Conservation (phyloP, 1,140 invertebrate genomes). For the Pseudomyrmex dendroicus region DNA sequence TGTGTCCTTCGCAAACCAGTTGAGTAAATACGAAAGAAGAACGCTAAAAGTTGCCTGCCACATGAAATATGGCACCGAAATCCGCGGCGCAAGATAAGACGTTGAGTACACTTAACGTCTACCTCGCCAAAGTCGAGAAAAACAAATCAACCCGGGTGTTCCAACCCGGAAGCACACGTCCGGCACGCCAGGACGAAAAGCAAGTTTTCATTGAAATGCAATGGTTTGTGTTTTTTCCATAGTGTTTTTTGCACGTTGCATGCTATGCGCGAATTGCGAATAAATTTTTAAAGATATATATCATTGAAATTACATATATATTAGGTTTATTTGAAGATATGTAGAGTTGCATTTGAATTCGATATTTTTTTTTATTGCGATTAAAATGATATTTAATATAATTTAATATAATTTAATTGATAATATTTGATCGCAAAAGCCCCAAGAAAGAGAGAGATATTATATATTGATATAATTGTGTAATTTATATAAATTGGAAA, state of each 20-base stretch:
- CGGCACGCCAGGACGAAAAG: conserved; percentile 35
- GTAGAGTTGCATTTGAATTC: too few species aligned
- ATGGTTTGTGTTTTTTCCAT: conserved; percentile 39
- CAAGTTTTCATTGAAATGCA: conserved; percentile 58
- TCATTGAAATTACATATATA: too few species aligned
- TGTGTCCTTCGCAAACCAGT: conserved; percentile 40
- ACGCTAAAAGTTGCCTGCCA: conserved; percentile 56
- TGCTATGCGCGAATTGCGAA: conserved; percentile 23
- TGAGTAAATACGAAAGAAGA: conserved; percentile 52
- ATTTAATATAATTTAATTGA: too few species aligned
- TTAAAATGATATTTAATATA: too few species aligned
- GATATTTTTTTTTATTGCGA: too few species aligned
- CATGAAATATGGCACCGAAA: conserved; percentile 55
- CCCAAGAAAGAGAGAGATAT: neutral
- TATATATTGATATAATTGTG: conserved; percentile 4
- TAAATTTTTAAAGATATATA: conserved; percentile 13
- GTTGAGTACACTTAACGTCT: conserved; percentile 60
- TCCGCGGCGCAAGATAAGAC: conserved; percentile 55
- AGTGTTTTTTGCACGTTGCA: conserved; percentile 25
- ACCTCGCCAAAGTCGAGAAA: conserved; percentile 39
- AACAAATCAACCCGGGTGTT: conserved; percentile 55
- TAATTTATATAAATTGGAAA: neutral
- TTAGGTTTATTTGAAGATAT: too few species aligned
- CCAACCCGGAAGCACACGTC: conserved; percentile 34
- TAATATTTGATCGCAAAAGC: too few species aligned